Conservation (phyloP, 1,140 invertebrate genomes). For the Heliconius hewitsoni region DNA sequence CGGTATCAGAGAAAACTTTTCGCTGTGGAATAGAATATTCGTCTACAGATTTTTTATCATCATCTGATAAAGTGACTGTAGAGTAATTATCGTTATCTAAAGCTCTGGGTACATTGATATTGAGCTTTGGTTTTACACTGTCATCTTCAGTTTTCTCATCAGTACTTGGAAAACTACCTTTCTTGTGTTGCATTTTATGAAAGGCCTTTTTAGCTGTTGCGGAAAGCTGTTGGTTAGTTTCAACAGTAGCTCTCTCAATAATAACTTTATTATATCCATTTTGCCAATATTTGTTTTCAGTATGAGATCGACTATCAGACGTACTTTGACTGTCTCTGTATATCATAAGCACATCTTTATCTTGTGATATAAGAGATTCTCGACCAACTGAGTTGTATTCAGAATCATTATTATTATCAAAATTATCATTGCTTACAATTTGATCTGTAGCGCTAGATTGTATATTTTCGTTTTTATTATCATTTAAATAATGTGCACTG, state of each 20-base stretch:
- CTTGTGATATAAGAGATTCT: conserved; percentile 42
- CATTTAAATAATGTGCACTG: conserved; percentile 9
- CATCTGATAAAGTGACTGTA: conserved; percentile 43
- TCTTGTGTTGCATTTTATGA: conserved; percentile 18
- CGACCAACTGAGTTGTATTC: conserved; percentile 13
- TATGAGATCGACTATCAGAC: conserved; percentile 29
- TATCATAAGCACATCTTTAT: conserved; percentile 63
- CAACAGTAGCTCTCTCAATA: conserved; percentile 21
- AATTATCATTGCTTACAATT: conserved; percentile 16
- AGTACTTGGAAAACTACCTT: not conserved
- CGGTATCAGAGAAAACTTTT: conserved; percentile 40
- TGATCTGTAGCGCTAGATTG: conserved; percentile 1
- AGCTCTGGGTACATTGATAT: conserved; percentile 54
- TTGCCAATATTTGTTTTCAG: conserved; percentile 35
- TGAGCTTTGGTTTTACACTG: conserved; percentile 52
- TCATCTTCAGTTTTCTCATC: conserved; percentile 42
- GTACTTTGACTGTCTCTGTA: conserved; percentile 57
- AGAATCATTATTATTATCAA: conserved; percentile 6
- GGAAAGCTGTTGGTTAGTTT: conserved; percentile 10
- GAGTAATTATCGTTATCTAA: conserved; percentile 41
- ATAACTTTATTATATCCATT: conserved; percentile 24
- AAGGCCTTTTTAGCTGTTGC: conserved; percentile 22
- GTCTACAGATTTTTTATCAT: conserved; percentile 53
- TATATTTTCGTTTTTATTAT: not conserved
- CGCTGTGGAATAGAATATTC: conserved; percentile 45